phyloP scores from a whole-genome alignment of 2,113 vertebrate genomes.

The Todiramphus saurophagus region DNA sequence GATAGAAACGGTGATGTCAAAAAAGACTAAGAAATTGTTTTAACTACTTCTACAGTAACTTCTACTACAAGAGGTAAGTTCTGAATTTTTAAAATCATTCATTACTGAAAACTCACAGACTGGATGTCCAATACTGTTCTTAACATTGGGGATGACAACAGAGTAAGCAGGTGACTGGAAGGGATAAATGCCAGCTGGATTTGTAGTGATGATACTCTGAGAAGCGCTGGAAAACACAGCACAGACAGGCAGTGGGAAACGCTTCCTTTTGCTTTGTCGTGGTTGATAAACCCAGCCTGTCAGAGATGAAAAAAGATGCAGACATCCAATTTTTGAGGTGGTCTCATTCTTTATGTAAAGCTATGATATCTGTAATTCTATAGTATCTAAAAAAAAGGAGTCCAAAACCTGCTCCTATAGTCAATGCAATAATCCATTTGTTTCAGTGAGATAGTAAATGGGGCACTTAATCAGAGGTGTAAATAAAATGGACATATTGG shows the following conservation, averaged over 20 bases:
- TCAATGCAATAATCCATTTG: neutral
- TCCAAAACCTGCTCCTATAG: neutral
- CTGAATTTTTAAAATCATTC: neutral
- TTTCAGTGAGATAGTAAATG: neutral
- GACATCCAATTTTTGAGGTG: neutral
- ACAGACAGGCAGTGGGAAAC: slow-evolving; percentile 56
- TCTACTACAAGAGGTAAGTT: neutral
- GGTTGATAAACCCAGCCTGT: slow-evolving; percentile 85
- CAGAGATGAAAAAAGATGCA: slow-evolving; percentile 29
- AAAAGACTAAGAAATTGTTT: neutral
- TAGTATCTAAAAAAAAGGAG: neutral
- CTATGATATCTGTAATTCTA: neutral
- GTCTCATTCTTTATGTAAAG: neutral
- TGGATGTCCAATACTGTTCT: slow-evolving; percentile 66
- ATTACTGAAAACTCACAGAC: slow-evolving; percentile 74
- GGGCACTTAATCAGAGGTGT: neutral
- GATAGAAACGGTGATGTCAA: neutral
- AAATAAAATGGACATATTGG: neutral
- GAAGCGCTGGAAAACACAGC: slow-evolving; percentile 55
- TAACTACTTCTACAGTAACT: neutral
- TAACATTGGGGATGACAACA: slow-evolving; percentile 66
- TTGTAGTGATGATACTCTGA: slow-evolving; percentile 70
- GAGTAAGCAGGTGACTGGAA: slow-evolving; percentile 69
- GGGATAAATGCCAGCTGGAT: slow-evolving; percentile 59
- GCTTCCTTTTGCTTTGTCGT: slow-evolving; percentile 77